Percentiles rank a stretch among this genome's conserved stretches.
Conservation (phyloP, 2,113 vertebrate species). For the Varanus salvator region DNA sequence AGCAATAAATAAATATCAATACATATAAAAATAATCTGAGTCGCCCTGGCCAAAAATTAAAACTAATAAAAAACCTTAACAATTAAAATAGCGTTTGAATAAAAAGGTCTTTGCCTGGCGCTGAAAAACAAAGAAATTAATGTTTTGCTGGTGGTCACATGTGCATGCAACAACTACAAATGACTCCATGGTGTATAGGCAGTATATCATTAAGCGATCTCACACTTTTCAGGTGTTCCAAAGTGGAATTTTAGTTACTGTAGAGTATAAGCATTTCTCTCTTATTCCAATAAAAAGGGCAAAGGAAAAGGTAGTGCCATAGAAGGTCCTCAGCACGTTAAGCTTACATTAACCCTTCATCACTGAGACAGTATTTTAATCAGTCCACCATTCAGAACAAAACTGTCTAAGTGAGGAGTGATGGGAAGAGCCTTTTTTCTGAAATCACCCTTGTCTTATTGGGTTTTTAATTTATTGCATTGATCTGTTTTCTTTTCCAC, state of each 20-base stretch:
- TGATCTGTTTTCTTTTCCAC: not conserved
- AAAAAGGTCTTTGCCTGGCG: too few relatives aligned
- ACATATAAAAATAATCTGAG: too few relatives aligned
- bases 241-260: conserved; percentile 3
- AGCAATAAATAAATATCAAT: too few relatives aligned
- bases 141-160: not conserved
- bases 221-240: not conserved
- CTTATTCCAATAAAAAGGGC: not conserved
- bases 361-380: not conserved
- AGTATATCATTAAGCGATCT: not conserved
- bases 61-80: too few relatives aligned
- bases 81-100: too few relatives aligned
- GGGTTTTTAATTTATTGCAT: not conserved
- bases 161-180: not conserved
- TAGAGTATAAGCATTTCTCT: not conserved
- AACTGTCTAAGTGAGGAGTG: not conserved
- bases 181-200: not conserved
- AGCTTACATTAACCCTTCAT: not conserved
- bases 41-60: too few relatives aligned
- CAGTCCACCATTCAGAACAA: not conserved
- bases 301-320: not conserved
- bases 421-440: too few relatives aligned
- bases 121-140: too few relatives aligned
- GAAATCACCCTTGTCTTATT: not conserved
- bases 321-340: not conserved